Percentiles rank a stretch among this genome's conserved stretches.
phyloP scores from a whole-genome alignment of 92 coral and sea anemone genomes.

The Phymanthus crucifer region DNA sequence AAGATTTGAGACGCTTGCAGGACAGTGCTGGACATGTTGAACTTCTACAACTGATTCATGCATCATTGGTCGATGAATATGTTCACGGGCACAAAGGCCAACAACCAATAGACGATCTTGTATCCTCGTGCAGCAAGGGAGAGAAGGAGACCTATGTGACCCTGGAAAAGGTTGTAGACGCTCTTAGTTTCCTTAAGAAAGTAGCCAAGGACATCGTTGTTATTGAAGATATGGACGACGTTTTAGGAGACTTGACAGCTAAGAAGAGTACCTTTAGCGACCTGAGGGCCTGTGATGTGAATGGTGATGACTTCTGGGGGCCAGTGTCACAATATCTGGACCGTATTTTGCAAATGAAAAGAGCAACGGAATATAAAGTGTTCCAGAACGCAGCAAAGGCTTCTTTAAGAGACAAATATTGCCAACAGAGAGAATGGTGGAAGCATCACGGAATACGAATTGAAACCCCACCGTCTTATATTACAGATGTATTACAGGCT shows the following conservation, averaged over 20 bases:
- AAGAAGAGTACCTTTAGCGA: neutral
- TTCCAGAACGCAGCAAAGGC: conserved; percentile 10
- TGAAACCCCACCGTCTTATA: neutral
- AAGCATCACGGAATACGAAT: neutral
- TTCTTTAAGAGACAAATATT: neutral
- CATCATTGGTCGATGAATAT: neutral
- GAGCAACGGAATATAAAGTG: neutral
- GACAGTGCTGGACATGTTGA: neutral
- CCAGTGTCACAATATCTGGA: neutral
- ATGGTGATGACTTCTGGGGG: neutral
- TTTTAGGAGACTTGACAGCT: neutral
- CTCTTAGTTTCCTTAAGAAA: conserved; percentile 1
- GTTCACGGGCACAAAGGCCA: neutral
- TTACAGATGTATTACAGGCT: neutral
- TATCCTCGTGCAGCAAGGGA: neutral
- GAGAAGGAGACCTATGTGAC: neutral
- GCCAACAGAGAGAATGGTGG: neutral
- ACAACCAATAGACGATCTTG: neutral
- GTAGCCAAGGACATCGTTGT: neutral
- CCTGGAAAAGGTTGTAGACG: neutral
- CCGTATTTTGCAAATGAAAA: neutral
- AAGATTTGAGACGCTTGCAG: neutral
- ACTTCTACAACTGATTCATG: conserved; percentile 8
- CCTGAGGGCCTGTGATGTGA: neutral
- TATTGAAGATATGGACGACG: conserved; percentile 1